These are phyloP conservation scores for Oscheius sp. DNA, from an alignment of 2,888 invertebrate genomes.

Conservation along the genomic window DNA sequence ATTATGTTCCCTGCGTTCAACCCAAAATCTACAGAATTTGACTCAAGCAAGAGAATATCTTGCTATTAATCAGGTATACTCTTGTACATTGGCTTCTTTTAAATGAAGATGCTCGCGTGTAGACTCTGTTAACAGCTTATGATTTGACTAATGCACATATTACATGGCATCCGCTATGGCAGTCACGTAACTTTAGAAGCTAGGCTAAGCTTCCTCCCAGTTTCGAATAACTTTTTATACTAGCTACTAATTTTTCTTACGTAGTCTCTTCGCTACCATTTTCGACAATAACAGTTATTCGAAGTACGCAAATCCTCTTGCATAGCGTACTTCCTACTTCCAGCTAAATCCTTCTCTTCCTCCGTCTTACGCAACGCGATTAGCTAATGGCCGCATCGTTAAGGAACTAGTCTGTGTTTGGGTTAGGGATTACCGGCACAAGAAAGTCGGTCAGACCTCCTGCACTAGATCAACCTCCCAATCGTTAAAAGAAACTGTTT, in stretches of 20 bases:
- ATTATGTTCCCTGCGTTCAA: not conserved
- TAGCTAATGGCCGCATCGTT: conserved; percentile 36
- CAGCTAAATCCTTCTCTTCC: conserved; percentile 11
- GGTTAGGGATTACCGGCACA: conserved; percentile 21
- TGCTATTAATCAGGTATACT: too few relatives aligned
- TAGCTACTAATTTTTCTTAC: too few relatives aligned
- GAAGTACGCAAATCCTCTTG: not conserved
- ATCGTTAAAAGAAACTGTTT: conserved; percentile 3
- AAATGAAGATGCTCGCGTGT: not conserved
- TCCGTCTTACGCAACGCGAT: conserved; percentile 28
- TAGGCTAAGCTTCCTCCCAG: too few relatives aligned
- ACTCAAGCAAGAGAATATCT: not conserved
- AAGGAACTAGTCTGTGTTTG: conserved; percentile 24
- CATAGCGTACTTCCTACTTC: not conserved
- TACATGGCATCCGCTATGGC: conserved; percentile 23
- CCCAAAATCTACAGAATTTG: not conserved
- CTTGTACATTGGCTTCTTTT: not conserved
- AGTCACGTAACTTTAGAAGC: not conserved
- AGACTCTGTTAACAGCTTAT: conserved; percentile 15
- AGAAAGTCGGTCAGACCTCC: conserved; percentile 30
- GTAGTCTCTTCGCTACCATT: too few relatives aligned
- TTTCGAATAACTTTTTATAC: too few relatives aligned
- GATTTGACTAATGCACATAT: conserved; percentile 31
- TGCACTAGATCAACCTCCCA: conserved; percentile 9
- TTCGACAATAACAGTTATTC: too few relatives aligned